Percentiles rank a stretch among this genome's conserved stretches.
Conservation (phyloP, 2,888 invertebrate species). For the Tipula confusa region DNA sequence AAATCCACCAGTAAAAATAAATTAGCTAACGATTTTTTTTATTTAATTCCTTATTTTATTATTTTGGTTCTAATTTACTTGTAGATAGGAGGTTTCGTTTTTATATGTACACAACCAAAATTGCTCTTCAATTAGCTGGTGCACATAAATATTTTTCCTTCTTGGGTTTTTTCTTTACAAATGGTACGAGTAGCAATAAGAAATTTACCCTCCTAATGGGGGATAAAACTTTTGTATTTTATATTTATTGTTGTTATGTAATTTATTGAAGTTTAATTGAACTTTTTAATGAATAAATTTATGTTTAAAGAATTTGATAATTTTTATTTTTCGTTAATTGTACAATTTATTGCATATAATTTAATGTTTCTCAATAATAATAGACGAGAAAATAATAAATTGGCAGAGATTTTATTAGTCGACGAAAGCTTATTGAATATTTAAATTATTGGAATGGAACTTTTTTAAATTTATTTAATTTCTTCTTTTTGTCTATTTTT, state of each 20-base stretch:
- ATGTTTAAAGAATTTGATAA: background rate
- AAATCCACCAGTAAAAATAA: background rate
- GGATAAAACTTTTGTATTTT: background rate
- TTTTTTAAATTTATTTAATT: background rate
- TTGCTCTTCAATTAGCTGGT: background rate
- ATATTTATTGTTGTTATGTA: background rate
- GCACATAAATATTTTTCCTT: background rate
- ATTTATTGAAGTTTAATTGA: slow-evolving; percentile 3
- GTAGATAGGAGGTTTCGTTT: background rate
- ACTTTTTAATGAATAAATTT: slow-evolving; percentile 20
- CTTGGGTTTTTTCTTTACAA: background rate
- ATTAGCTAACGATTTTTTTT: background rate
- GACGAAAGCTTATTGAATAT: background rate
- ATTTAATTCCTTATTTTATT: no score
- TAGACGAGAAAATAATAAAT: background rate
- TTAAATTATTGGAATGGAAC: background rate
- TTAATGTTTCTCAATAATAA: background rate
- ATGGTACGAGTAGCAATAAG: background rate
- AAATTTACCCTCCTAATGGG: background rate
- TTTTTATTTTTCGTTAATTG: background rate
- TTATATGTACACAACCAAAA: background rate
- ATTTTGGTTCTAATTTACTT: background rate
- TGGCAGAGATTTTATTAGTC: no score
- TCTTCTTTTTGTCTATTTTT: background rate
- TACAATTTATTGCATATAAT: background rate